These are phyloP conservation scores for Lingula anatina DNA, from an alignment of 2,888 invertebrate genomes.

Conservation along the genomic window DNA sequence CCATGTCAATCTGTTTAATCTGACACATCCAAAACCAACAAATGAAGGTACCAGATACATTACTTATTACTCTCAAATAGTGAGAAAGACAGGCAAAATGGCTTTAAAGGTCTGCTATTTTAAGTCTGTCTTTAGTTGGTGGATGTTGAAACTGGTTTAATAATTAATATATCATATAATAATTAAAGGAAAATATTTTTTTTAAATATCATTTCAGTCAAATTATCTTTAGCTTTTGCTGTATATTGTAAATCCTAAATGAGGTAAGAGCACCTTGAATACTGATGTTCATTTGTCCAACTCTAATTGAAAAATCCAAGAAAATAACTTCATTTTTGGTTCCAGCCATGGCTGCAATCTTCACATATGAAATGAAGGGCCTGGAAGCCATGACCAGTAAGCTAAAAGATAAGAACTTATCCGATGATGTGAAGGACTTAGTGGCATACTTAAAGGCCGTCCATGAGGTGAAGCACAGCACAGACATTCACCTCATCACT, in stretches of 20 bases:
- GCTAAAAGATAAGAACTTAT: no score
- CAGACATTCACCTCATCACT: constrained; percentile 33
- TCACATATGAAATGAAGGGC: constrained; percentile 38
- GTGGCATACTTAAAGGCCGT: constrained; percentile 39
- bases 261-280: no score
- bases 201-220: no score
- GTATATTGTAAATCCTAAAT: no score
- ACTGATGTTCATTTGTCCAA: no score
- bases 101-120: no score
- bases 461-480: constrained; percentile 32
- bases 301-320: no score
- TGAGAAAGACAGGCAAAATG: no score
- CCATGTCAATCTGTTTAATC: constrained; percentile 65
- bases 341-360: constrained; percentile 34
- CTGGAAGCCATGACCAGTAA: constrained; percentile 30
- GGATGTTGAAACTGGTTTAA: not conserved
- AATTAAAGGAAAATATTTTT: no score
- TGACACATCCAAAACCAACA: constrained; percentile 32
- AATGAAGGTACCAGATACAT: constrained; percentile 46
- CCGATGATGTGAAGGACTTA: constrained; percentile 20
- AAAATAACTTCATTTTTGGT: no score
- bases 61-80: no score
- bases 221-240: no score
- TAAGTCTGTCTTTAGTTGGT: not conserved
- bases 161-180: not conserved